Base-by-base conservation (phyloP, 1,140 invertebrate species). In the Frieseomelitta varia region DNA sequence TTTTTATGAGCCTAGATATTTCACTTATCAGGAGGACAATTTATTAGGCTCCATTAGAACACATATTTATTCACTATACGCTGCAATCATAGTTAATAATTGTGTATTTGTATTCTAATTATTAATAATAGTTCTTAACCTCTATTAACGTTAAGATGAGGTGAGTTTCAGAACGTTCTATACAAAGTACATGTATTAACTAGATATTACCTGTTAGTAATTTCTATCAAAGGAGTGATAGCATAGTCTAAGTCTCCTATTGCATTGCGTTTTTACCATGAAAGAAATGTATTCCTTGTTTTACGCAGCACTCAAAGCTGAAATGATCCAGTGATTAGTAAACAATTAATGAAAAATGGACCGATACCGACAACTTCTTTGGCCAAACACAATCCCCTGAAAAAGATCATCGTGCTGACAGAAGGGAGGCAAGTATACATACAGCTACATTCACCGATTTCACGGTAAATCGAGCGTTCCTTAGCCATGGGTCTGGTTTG, bases 381-480 rank as follows among this genome's bases (percentile, higher is more conserved):
- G 21, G 21, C 19, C 67, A 30, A 65, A 27, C 72, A 27, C 3
- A 71, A 74, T 80, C 65, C 67, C 84, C 81, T 85, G 87, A 58
- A 90, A 90, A 90, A 88, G 90, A 90, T 81, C 90, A 90, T 90
- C 89, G 87, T 78, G 58, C 34, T 78, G 68, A 56, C 65, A 75
- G n/a, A 39, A 55, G 65, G 56, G 76, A 30, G 55, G 11, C 21
- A 51, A 55, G 55, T 21, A 72, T 79, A 74, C 74, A 73, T 73
- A 71, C n/a, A 73, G 77, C 30, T 67, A 56, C 58, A 85, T 74
- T 75, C 68, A 90, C 51, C 75, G 74, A 87, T 91, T 91, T 91
- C 85, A 91, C 88, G 90, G 87, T 91, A 91, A 91, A 91, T 91
- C 88, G 83, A 90, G 74, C 87, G 75, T 79, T 72, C 79, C 87